Conservation (phyloP, 2,797 vertebrate genomes). For the Thamnophis elegans region DNA sequence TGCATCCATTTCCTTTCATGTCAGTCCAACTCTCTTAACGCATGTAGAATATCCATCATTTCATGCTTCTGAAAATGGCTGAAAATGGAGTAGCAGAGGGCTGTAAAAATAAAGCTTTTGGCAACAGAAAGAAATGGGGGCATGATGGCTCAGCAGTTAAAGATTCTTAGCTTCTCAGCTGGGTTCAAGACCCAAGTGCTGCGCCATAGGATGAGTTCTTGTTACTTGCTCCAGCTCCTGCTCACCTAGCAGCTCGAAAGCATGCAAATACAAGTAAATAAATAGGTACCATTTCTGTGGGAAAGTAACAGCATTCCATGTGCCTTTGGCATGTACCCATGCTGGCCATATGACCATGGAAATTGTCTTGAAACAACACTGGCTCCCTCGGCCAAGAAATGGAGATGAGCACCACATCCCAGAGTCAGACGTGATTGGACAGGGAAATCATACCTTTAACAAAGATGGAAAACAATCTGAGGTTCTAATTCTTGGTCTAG, state of each 20-base stretch:
- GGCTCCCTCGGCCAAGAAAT: not conserved
- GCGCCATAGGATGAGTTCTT: not conserved
- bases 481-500: not conserved
- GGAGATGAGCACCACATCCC: not conserved
- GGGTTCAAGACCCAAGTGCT: not conserved
- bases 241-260: not conserved
- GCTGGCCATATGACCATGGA: not conserved
- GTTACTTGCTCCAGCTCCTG: not conserved
- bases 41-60: not conserved
- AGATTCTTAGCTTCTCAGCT: not conserved
- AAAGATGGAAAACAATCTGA: not conserved
- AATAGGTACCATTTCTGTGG: not conserved
- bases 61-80: not conserved
- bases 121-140: not conserved
- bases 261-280: not conserved
- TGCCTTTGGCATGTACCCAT: not conserved
- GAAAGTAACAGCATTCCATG: not conserved
- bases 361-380: not conserved
- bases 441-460: not conserved
- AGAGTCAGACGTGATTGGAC: not conserved
- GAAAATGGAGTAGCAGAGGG: not conserved
- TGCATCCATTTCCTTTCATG: not conserved
- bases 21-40: not conserved
- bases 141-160: not conserved
- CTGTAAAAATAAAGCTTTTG: not conserved